Percentiles rank a stretch among this genome's conserved stretches.
Conservation (phyloP, 2,113 vertebrate species). For the Corythoichthys haematopterus region DNA sequence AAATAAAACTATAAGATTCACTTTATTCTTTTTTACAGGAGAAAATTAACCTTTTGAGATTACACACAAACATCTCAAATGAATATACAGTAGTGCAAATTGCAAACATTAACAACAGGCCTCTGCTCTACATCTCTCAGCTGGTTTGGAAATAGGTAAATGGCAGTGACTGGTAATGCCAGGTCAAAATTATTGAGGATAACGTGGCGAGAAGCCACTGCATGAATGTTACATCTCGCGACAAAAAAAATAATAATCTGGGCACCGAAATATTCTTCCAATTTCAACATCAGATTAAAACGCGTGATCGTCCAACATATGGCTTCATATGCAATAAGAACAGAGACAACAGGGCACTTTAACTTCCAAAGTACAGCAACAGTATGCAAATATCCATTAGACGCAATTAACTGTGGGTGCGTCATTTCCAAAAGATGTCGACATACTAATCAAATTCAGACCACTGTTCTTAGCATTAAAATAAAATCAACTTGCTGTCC, state of each 20-base stretch:
- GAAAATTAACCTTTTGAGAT: constrained; percentile 49
- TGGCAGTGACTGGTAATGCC: constrained; percentile 16
- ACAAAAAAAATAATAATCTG: constrained; percentile 6
- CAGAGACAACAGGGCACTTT: constrained; percentile 50
- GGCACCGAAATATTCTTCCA: background rate
- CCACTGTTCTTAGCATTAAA: background rate
- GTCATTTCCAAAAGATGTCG: constrained; percentile 14
- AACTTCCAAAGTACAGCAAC: constrained; percentile 28
- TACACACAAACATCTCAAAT: constrained; percentile 40
- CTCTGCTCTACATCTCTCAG: constrained; percentile 12
- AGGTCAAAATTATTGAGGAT: constrained; percentile 21
- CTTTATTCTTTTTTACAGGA: constrained; percentile 38
- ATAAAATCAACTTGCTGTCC: background rate
- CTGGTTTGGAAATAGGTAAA: constrained; percentile 20
- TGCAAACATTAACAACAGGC: constrained; percentile 29
- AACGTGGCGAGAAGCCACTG: constrained; percentile 8
- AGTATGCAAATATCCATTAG: constrained; percentile 14
- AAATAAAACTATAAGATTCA: constrained; percentile 8
- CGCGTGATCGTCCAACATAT: constrained; percentile 7
- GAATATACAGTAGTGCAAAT: constrained; percentile 64
- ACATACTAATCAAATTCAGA: constrained; percentile 13
- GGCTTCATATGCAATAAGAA: constrained; percentile 23
- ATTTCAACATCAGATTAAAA: background rate
- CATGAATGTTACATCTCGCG: background rate
- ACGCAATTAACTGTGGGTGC: background rate